A percentile compares a stretch with the other conserved stretches of the same genome.
These are phyloP conservation scores for Sarcophaga bullata DNA, from an alignment of 1,140 invertebrate species.

Conservation along the genomic window DNA sequence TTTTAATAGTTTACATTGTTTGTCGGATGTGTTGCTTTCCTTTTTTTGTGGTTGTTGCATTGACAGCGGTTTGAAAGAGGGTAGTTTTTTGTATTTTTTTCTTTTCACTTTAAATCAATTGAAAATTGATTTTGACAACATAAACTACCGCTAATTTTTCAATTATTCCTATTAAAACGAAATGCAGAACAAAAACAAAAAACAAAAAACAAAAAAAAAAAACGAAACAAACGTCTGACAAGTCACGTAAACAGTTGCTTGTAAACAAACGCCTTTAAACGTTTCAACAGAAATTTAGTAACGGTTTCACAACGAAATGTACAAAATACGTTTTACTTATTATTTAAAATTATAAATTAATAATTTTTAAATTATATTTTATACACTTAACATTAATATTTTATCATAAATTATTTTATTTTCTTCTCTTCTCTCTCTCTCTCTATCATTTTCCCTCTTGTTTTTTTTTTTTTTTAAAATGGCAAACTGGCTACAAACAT, in stretches of 20 bases:
- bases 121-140: constrained; percentile 18
- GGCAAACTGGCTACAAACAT: constrained; percentile 95
- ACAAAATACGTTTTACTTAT: background rate
- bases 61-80: background rate
- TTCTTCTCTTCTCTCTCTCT: background rate
- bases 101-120: background rate
- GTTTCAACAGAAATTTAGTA: background rate
- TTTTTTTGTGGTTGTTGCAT: background rate
- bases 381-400: background rate
- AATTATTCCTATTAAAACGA: background rate
- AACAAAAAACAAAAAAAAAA: background rate
- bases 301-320: background rate
- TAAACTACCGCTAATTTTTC: constrained; percentile 23
- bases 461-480: constrained; percentile 72
- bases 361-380: background rate
- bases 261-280: background rate
- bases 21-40: no score
- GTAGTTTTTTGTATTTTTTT: background rate
- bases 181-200: background rate
- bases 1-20: background rate
- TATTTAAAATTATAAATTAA: background rate
- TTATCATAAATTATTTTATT: background rate
- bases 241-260: constrained; percentile 2
- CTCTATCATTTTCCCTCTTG: no score
- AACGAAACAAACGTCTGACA: background rate